These are phyloP conservation scores for Leptothorax acervorum DNA, from an alignment of 2,888 invertebrate genomes.

Conservation along the genomic window DNA sequence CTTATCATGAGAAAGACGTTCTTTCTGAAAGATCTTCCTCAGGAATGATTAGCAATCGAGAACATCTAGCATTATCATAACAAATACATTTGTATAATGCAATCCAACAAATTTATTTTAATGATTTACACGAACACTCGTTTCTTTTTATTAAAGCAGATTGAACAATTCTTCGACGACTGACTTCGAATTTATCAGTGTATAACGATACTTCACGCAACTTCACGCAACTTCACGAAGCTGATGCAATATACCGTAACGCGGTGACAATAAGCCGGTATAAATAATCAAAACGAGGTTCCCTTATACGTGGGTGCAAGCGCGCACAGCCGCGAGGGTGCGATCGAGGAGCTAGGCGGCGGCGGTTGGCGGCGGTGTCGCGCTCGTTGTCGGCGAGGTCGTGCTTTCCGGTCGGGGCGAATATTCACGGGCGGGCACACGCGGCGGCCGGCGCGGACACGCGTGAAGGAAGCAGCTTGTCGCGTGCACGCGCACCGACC, in stretches of 20 bases:
- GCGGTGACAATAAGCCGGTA: conserved; percentile 18
- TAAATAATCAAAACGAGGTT: not conserved
- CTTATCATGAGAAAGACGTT: not conserved
- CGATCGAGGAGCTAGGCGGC: not conserved
- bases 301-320: not conserved
- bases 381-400: too few relatives aligned
- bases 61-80: not conserved
- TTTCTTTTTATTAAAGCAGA: not conserved
- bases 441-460: too few relatives aligned
- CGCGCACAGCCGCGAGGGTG: not conserved
- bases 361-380: not conserved
- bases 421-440: conserved; percentile 12
- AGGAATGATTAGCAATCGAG: not conserved
- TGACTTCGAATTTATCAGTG: not conserved
- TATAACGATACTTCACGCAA: not conserved
- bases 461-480: not conserved
- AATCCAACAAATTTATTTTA: not conserved
- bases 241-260: not conserved
- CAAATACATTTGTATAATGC: not conserved
- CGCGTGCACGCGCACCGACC: conserved; percentile 70
- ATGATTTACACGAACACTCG: not conserved
- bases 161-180: not conserved
- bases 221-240: not conserved
- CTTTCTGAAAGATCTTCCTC: not conserved
- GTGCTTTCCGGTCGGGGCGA: not conserved